phyloP scores from a whole-genome alignment of 2,888 invertebrate species.

The Pterobdella sp. region DNA sequence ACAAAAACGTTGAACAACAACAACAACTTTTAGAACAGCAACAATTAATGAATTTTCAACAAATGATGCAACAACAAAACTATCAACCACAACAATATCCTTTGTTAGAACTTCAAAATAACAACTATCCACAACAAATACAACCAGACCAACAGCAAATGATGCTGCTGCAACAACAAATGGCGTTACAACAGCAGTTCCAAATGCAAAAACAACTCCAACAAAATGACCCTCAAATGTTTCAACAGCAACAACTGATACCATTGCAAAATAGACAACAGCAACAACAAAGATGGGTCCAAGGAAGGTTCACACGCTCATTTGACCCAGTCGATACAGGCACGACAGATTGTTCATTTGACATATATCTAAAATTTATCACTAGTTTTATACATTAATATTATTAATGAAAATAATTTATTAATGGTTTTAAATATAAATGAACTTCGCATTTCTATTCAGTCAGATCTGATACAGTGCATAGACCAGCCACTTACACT shows the following conservation, averaged over 20 bases:
- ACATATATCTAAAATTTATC: not conserved
- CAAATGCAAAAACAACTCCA: not conserved
- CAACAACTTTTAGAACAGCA: not conserved
- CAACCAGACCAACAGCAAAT: not conserved
- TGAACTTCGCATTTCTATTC: not conserved
- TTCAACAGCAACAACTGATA: not conserved
- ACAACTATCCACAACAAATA: not conserved
- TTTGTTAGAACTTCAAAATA: not conserved
- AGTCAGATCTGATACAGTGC: conserved; percentile 12
- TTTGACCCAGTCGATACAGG: conserved; percentile 10
- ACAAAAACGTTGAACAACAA: not conserved
- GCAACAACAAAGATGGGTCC: conserved; percentile 6
- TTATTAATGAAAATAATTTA: not conserved
- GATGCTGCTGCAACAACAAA: not conserved
- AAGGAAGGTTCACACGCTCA: not conserved
- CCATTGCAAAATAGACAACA: conserved; percentile 5
- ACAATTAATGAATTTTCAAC: conserved; percentile 15
- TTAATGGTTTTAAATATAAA: not conserved
- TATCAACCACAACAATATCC: conserved; percentile 17
- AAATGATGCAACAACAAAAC: not conserved
- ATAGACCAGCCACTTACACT: not conserved
- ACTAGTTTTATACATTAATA: not conserved
- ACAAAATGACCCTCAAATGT: conserved; percentile 10
- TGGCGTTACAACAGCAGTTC: not conserved
- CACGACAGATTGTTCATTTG: not conserved